A percentile compares a stretch with the other conserved stretches of the same genome.
phyloP scores from a whole-genome alignment of 2,113 vertebrate genomes.

The Tenebrosternarchus preto region DNA sequence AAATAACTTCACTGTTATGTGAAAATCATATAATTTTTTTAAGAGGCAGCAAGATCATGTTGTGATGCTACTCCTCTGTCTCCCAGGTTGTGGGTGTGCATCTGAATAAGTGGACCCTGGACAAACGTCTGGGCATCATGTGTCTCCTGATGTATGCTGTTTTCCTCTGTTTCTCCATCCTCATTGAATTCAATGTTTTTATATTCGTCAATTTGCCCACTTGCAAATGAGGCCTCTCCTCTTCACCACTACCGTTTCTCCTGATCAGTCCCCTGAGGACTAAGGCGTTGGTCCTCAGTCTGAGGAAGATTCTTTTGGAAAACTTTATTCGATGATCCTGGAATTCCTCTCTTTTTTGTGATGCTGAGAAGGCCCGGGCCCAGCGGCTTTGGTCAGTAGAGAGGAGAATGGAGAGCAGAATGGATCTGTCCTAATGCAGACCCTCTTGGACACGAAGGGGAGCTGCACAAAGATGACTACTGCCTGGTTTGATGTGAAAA shows the following conservation, averaged over 20 bases:
- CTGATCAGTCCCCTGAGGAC: slow-evolving; percentile 31
- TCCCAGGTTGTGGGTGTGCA: slow-evolving; percentile 90
- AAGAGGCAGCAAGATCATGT: not conserved
- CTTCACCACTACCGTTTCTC: slow-evolving; percentile 24
- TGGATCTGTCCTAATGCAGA: slow-evolving; percentile 36
- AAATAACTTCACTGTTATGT: not conserved
- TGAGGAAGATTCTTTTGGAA: slow-evolving; percentile 34
- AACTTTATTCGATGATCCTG: slow-evolving; percentile 40
- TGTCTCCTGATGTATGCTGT: slow-evolving; percentile 91
- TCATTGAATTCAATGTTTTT: slow-evolving; percentile 99
- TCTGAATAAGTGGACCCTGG: slow-evolving; percentile 94
- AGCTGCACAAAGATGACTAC: slow-evolving; percentile 57
- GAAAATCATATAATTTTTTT: not conserved
- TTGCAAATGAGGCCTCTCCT: slow-evolving; percentile 68
- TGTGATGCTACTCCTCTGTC: slow-evolving; percentile 19
- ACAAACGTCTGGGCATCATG: slow-evolving; percentile 86
- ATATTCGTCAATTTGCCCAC: slow-evolving; percentile 98
- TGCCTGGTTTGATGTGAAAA: slow-evolving; percentile 74
- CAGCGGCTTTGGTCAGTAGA: slow-evolving; percentile 44
- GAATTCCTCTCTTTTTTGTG: slow-evolving; percentile 53
- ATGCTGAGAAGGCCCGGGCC: slow-evolving; percentile 54
- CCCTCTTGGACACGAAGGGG: slow-evolving; percentile 43
- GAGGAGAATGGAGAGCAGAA: slow-evolving; percentile 42
- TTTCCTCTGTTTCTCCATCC: slow-evolving; percentile 98
- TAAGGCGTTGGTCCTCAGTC: slow-evolving; percentile 34